Conservation (phyloP, 2,797 vertebrate genomes). For the Pseudopleuronectes americanus region DNA sequence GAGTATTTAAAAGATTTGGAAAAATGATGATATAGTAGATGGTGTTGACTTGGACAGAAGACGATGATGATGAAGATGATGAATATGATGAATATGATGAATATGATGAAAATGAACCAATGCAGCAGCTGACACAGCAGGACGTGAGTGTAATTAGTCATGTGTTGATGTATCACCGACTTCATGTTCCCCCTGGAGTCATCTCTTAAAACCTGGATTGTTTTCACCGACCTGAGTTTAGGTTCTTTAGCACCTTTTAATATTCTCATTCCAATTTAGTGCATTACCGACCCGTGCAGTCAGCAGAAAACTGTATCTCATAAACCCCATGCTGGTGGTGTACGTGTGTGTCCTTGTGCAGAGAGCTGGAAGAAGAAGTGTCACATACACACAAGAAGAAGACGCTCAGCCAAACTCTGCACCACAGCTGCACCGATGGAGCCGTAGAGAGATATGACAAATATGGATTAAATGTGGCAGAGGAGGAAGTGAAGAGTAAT, state of each 20-base stretch:
- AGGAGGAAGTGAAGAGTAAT: background rate
- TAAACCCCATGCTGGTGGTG: background rate
- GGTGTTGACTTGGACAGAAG: conserved; percentile 50
- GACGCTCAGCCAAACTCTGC: background rate
- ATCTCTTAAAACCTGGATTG: conserved; percentile 17
- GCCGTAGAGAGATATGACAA: background rate
- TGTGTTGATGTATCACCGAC: conserved; percentile 24
- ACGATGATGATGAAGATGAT: conserved; percentile 32
- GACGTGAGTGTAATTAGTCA: conserved; percentile 49
- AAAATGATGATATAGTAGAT: conserved; percentile 54
- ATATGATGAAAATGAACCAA: conserved; percentile 44
- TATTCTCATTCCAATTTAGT: conserved; percentile 26
- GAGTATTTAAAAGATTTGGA: conserved; percentile 57
- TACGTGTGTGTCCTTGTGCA: background rate
- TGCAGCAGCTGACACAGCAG: conserved; percentile 43
- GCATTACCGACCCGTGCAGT: conserved; percentile 9
- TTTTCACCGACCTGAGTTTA: conserved; percentile 25
- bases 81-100: conserved; percentile 42
- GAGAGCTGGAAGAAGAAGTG: background rate
- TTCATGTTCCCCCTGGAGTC: conserved; percentile 15
- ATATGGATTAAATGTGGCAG: background rate
- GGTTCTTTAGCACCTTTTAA: conserved; percentile 23
- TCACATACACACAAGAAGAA: background rate
- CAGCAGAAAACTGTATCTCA: conserved; percentile 24
- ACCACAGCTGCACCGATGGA: background rate